Evolutionary conservation across 2,797 vertebrate species (phyloP).

Genomic region (Buphagus erythrorhynchus): DNA sequence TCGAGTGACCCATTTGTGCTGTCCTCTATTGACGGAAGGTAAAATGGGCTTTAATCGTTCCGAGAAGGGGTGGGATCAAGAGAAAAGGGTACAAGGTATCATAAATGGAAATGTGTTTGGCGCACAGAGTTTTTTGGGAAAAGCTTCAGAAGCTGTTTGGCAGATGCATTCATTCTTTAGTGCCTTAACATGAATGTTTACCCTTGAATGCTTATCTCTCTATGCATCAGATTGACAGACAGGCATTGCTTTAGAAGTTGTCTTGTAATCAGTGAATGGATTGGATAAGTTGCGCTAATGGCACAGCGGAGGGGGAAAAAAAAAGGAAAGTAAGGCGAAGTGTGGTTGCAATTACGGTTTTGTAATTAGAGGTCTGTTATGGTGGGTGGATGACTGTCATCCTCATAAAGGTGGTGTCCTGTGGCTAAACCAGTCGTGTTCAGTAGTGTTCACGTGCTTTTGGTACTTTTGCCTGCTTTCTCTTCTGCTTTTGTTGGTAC

Average conservation of each 20-base stretch:
- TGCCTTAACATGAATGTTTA: neutral
- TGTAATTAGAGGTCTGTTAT: neutral
- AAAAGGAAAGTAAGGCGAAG: too few species aligned
- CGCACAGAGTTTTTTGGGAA: neutral
- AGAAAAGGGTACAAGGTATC: neutral
- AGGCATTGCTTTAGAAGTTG: neutral
- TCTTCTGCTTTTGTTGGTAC: too few species aligned
- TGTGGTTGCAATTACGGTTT: neutral
- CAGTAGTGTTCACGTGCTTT: rapidly evolving
- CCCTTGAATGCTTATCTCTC: neutral
- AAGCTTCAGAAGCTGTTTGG: neutral
- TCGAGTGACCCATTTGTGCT: neutral
- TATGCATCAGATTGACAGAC: neutral
- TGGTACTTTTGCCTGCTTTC: too few species aligned
- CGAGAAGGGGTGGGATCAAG: neutral
- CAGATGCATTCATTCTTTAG: neutral
- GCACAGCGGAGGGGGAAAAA: neutral
- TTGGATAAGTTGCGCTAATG: neutral
- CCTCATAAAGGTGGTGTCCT: neutral
- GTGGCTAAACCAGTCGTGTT: neutral
- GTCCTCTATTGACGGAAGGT: neutral
- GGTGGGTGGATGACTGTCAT: neutral
- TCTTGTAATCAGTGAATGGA: neutral
- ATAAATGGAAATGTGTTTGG: neutral
- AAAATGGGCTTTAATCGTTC: neutral